phyloP scores from a whole-genome alignment of 2,797 vertebrate species.

The Poeciliopsis turneri region DNA sequence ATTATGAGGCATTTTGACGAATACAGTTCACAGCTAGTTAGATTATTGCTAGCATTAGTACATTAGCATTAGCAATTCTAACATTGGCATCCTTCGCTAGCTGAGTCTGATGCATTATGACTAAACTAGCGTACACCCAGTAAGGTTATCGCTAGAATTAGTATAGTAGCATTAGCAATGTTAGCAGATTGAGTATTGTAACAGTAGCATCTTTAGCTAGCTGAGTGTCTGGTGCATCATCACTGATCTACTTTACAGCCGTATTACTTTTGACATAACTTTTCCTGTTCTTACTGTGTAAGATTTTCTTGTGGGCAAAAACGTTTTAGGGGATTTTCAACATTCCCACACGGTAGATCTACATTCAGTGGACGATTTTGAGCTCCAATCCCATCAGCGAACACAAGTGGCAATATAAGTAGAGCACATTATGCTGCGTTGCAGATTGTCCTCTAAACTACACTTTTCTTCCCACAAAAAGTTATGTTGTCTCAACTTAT shows the following conservation, averaged over 20 bases:
- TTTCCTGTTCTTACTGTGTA: not conserved
- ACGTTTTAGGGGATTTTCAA: not conserved
- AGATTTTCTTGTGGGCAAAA: not conserved
- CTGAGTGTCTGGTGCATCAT: not conserved
- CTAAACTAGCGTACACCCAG: too few species aligned
- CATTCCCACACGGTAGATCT: not conserved
- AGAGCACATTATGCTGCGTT: not conserved
- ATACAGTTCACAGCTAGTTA: not conserved
- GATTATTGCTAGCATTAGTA: not conserved
- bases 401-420: not conserved
- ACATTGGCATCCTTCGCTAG: not conserved
- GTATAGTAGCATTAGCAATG: not conserved
- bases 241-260: not conserved
- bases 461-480: conserved; percentile 1
- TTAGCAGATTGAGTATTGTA: too few species aligned
- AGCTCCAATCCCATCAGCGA: not conserved
- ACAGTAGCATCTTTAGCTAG: not conserved
- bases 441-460: not conserved
- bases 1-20: not conserved
- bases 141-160: too few species aligned
- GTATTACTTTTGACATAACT: not conserved
- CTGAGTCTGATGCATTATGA: not conserved
- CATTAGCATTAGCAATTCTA: not conserved
- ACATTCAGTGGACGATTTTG: not conserved
- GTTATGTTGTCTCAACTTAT: conserved; percentile 1